Evolutionary conservation across 2,888 invertebrate genomes (phyloP).

Genomic region (Salticus scenicus): DNA sequence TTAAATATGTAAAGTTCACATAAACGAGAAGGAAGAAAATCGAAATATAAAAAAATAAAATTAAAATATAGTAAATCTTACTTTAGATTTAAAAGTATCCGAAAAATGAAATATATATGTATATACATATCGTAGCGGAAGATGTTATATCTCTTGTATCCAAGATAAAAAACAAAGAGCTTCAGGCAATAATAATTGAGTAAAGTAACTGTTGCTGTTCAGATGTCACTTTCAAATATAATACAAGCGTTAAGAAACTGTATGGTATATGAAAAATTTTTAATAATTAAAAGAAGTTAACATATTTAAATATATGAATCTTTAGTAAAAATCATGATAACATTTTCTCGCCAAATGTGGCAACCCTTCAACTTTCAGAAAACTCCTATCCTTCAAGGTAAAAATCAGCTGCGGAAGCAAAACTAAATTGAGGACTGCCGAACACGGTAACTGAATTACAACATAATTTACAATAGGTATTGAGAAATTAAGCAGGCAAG

Average conservation of each 20-base stretch:
- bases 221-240: background rate
- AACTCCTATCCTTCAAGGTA: background rate
- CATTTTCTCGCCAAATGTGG: background rate
- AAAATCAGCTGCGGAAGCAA: slow-evolving; percentile 1
- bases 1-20: no score
- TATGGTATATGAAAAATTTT: background rate
- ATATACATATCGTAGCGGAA: no score
- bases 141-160: no score
- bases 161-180: no score
- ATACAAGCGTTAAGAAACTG: background rate
- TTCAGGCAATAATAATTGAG: background rate
- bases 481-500: background rate
- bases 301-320: background rate
- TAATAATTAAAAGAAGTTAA: background rate
- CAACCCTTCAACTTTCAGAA: background rate
- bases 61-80: no score
- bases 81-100: no score
- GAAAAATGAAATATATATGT: no score
- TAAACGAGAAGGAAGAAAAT: no score
- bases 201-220: background rate
- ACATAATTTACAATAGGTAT: slow-evolving; percentile 9
- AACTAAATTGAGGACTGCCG: background rate
- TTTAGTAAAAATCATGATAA: no score
- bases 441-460: slow-evolving; percentile 13
- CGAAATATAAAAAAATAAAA: no score